Evolutionary conservation across 2,113 vertebrate species (phyloP).

Genomic region (Malurus alboscapulatus): DNA sequence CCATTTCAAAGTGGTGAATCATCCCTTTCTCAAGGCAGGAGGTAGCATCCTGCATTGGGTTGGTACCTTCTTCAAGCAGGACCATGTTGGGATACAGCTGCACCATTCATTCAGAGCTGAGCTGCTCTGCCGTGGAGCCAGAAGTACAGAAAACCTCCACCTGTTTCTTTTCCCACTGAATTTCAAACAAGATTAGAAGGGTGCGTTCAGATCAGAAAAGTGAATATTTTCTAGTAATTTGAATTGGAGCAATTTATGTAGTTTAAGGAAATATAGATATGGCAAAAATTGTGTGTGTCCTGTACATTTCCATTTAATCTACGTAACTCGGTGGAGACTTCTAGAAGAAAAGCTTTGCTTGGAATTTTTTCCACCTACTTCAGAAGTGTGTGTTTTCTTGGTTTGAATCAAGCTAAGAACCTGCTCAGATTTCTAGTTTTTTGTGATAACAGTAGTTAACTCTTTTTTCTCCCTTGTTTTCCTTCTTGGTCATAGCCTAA

Average conservation of each 20-base stretch:
- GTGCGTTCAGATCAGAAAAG: not conserved
- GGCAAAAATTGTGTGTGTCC: not conserved
- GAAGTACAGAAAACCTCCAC: not conserved
- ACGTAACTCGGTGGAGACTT: not conserved
- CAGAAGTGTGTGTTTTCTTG: not conserved
- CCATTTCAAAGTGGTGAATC: not conserved
- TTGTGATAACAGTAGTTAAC: not conserved
- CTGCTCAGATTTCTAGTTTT: not conserved
- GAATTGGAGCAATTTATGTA: not conserved
- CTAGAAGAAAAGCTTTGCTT: not conserved
- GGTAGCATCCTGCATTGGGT: not conserved
- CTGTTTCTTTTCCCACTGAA: not conserved
- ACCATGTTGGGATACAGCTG: not conserved
- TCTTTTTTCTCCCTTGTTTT: not conserved
- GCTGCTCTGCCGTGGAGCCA: not conserved
- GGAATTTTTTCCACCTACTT: not conserved
- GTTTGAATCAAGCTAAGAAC: not conserved
- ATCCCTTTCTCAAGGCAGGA: not conserved
- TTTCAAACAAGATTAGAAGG: not conserved
- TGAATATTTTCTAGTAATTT: not conserved
- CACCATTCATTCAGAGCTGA: not conserved
- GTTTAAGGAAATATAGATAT: not conserved
- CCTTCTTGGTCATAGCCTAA: not conserved
- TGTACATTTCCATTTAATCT: not conserved
- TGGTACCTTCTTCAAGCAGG: not conserved